Evolutionary conservation across 2,113 vertebrate genomes (phyloP).

Genomic region (Ammospiza caudacuta): DNA sequence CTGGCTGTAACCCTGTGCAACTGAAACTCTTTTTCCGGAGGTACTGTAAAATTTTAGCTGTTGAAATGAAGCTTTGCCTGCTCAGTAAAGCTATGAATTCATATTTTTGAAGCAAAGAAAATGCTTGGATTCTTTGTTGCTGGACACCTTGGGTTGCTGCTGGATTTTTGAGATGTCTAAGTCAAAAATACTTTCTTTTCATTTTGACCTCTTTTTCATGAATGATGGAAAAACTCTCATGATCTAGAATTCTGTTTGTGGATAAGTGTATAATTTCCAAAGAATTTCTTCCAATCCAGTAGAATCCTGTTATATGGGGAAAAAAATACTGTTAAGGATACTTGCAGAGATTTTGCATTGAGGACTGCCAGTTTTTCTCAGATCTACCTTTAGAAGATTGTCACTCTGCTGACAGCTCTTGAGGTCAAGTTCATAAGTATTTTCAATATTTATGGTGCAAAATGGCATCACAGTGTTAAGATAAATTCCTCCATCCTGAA

Average conservation of each 20-base stretch:
- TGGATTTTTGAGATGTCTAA: background rate
- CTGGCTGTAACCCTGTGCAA: background rate
- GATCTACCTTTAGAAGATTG: background rate
- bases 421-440: background rate
- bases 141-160: background rate
- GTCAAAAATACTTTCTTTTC: background rate
- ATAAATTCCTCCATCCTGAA: background rate
- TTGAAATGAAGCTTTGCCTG: background rate
- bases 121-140: background rate
- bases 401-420: background rate
- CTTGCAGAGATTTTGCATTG: background rate
- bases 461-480: background rate
- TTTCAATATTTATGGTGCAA: background rate
- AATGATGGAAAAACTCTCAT: fast-evolving
- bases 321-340: background rate
- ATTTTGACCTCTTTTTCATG: background rate
- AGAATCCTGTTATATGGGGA: background rate
- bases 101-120: background rate
- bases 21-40: background rate
- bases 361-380: background rate
- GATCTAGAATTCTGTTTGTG: background rate
- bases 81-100: background rate
- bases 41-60: background rate
- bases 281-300: background rate
- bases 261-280: background rate